A percentile compares a stretch with the other conserved stretches of the same genome.
Conservation (phyloP, 1,140 invertebrate genomes). For the Drosophila pseudoananassae region DNA sequence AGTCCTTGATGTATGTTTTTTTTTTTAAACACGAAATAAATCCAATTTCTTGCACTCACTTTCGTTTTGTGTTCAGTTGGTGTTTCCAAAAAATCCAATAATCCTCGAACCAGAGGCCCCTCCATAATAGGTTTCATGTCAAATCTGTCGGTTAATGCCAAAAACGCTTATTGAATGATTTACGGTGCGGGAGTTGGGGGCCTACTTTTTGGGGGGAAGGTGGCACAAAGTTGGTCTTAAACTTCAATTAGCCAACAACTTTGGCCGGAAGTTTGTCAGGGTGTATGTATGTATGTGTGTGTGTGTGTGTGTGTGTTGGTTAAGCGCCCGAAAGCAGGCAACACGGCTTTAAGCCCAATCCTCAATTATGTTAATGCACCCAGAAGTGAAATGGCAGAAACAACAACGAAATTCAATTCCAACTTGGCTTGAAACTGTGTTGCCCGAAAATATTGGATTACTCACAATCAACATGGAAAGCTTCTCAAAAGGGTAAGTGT, state of each 20-base stretch:
- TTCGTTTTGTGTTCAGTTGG: background rate
- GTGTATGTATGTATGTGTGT: background rate
- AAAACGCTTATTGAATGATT: slow-evolving; percentile 54
- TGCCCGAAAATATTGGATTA: slow-evolving; percentile 3
- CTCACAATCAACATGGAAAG: background rate
- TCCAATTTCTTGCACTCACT: slow-evolving; percentile 2
- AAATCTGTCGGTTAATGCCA: slow-evolving; percentile 40
- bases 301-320: slow-evolving; percentile 2
- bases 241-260: slow-evolving; percentile 51
- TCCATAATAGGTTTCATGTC: slow-evolving; percentile 21
- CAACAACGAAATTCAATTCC: slow-evolving; percentile 1
- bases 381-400: background rate
- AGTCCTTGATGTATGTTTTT: background rate
- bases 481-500: background rate
- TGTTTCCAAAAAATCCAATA: slow-evolving; percentile 4
- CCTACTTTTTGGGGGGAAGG: background rate
- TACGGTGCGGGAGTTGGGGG: slow-evolving; percentile 13
- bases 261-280: slow-evolving; percentile 3
- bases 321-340: slow-evolving; percentile 27
- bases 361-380: slow-evolving; percentile 25
- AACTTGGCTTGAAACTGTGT: background rate
- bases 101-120: slow-evolving; percentile 2
- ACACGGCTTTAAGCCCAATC: slow-evolving; percentile 26
- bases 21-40: background rate
- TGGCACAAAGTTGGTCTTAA: slow-evolving; percentile 26